Percentiles rank a stretch among this genome's conserved stretches.
Conservation (phyloP, 2,797 vertebrate species). For the Kryptolebias ocellatus region DNA sequence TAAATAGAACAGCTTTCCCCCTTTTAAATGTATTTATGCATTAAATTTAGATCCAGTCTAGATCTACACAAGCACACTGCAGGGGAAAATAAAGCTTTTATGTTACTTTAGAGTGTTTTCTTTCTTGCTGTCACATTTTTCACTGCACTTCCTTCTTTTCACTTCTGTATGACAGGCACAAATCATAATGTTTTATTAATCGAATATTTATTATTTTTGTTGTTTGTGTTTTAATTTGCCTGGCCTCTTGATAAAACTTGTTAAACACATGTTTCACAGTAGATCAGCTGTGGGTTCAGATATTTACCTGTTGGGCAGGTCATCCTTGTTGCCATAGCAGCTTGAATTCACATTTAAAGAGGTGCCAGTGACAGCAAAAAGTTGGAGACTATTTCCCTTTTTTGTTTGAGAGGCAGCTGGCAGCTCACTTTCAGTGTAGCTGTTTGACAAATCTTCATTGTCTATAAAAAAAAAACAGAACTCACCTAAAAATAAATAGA, state of each 20-base stretch:
- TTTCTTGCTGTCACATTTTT: slow-evolving; percentile 11
- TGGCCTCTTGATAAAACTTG: neutral
- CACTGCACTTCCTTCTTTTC: neutral
- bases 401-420: no score
- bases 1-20: neutral
- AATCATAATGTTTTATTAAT: neutral
- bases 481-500: no score
- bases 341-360: no score
- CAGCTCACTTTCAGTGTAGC: no score
- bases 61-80: neutral
- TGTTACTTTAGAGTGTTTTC: neutral
- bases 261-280: neutral
- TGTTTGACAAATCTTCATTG: no score
- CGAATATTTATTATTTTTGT: neutral
- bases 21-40: neutral
- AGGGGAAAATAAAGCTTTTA: slow-evolving; percentile 1
- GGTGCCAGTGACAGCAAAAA: no score
- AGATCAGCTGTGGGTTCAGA: slow-evolving; percentile 4
- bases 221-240: neutral
- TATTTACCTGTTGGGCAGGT: slow-evolving; percentile 1
- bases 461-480: no score
- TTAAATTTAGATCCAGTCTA: neutral
- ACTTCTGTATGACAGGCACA: neutral
- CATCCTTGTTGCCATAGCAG: no score
- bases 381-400: no score